A percentile compares a stretch with the other conserved stretches of the same genome.
Conservation (phyloP, 2,797 vertebrate species). For the Platyrinchus mystaceus region DNA sequence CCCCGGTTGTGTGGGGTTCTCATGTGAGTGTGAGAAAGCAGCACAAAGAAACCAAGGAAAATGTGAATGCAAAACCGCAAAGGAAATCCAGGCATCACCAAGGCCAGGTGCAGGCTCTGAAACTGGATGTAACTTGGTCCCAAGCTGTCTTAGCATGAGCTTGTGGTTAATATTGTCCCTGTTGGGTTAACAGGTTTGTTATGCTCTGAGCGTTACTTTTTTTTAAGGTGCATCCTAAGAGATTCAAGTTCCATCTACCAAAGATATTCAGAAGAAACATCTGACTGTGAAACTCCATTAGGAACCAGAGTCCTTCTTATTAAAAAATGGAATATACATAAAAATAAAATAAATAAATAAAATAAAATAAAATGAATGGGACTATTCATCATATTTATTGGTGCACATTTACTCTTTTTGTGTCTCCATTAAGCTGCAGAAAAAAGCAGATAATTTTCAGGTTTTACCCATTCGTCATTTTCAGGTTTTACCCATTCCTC, state of each 20-base stretch:
- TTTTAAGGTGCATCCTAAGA: not conserved
- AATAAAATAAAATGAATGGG: too few relatives aligned
- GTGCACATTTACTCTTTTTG: not conserved
- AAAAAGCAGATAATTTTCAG: not conserved
- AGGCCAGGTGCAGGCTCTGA: slow-evolving; percentile 19
- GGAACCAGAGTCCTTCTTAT: not conserved
- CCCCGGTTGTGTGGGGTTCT: not conserved
- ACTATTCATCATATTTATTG: not conserved
- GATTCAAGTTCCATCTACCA: not conserved
- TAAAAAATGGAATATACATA: not conserved
- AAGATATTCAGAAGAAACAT: not conserved
- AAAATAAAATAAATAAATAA: too few relatives aligned
- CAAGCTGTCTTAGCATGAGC: not conserved
- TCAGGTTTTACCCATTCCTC: not conserved
- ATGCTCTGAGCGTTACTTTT: not conserved
- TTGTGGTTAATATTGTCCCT: not conserved
- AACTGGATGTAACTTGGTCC: not conserved
- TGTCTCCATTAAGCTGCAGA: not conserved
- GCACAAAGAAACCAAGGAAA: not conserved
- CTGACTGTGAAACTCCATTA: not conserved
- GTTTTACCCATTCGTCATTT: not conserved
- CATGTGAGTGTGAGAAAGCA: not conserved
- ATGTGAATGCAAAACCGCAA: slow-evolving; percentile 36
- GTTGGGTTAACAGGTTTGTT: not conserved
- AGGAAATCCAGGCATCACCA: not conserved